Percentiles rank a stretch among this genome's conserved stretches.
These are phyloP conservation scores for Phymastichus coffea DNA, from an alignment of 1,140 invertebrate genomes.

Conservation along the genomic window DNA sequence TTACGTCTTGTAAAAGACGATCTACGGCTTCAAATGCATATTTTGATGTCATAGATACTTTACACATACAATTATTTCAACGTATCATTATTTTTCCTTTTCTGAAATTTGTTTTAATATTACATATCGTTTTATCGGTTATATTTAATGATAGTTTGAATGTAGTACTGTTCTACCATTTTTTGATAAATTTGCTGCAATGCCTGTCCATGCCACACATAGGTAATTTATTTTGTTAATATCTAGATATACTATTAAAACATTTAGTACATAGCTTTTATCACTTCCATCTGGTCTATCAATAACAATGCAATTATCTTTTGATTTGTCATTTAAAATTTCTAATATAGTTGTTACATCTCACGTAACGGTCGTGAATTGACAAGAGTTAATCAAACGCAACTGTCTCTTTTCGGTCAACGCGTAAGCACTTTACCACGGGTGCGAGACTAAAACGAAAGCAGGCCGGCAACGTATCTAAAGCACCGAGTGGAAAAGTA, in stretches of 20 bases:
- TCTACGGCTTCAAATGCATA: neutral
- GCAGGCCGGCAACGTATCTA: too few relatives aligned
- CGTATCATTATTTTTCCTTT: neutral
- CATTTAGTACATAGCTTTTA: conserved; percentile 4
- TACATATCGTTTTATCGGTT: neutral
- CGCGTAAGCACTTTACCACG: too few relatives aligned
- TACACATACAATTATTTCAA: neutral
- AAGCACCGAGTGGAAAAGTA: too few relatives aligned
- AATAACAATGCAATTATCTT: neutral
- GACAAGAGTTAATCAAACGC: too few relatives aligned
- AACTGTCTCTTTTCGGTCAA: too few relatives aligned
- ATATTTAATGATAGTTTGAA: conserved; percentile 7
- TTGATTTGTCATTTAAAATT: neutral
- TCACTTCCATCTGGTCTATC: conserved; percentile 3
- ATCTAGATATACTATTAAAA: neutral
- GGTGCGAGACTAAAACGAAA: too few relatives aligned
- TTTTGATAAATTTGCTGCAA: conserved; percentile 7
- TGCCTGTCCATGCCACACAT: conserved; percentile 5
- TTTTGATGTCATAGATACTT: neutral
- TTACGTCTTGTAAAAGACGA: neutral
- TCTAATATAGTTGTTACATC: too few relatives aligned
- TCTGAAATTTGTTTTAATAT: too few relatives aligned
- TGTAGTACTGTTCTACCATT: neutral
- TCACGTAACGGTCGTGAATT: too few relatives aligned
- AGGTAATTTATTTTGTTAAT: too few relatives aligned